Conservation (phyloP, 2,113 vertebrate genomes). For the Pygoscelis adeliae region DNA sequence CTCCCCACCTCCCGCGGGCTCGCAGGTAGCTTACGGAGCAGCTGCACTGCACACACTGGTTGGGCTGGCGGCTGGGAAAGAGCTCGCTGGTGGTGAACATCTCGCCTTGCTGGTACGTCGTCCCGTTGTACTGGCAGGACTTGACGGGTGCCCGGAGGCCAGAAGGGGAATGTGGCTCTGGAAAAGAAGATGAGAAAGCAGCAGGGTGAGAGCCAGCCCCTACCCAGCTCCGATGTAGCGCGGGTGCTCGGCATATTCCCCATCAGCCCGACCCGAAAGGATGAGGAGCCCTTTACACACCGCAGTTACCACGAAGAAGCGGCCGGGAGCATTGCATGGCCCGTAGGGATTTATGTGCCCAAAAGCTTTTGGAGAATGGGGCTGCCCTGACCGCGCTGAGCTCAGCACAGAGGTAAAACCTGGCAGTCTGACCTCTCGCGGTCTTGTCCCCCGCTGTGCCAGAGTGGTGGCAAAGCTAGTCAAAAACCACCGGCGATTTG, state of each 20-base stretch:
- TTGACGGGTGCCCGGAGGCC: conserved; percentile 81
- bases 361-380: background rate
- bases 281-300: rapidly evolving
- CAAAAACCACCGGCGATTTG: rapidly evolving
- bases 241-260: background rate
- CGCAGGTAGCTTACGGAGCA: conserved; percentile 82
- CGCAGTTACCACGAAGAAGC: rapidly evolving
- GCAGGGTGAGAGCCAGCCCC: background rate
- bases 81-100: conserved; percentile 86
- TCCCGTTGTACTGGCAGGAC: conserved; percentile 89
- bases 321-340: rapidly evolving
- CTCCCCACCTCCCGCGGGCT: rapidly evolving
- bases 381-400: background rate
- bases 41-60: conserved; percentile 93
- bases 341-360: rapidly evolving
- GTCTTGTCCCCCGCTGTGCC: rapidly evolving
- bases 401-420: background rate
- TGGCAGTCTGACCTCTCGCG: background rate
- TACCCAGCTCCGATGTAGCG: rapidly evolving
- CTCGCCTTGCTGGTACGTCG: conserved; percentile 86
- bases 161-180: conserved; percentile 84
- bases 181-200: background rate
- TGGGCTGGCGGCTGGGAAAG: conserved; percentile 84
- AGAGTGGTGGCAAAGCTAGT: background rate
- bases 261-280: background rate